Conservation (phyloP, 2,888 invertebrate genomes). For the Tromatobia lineatoria region DNA sequence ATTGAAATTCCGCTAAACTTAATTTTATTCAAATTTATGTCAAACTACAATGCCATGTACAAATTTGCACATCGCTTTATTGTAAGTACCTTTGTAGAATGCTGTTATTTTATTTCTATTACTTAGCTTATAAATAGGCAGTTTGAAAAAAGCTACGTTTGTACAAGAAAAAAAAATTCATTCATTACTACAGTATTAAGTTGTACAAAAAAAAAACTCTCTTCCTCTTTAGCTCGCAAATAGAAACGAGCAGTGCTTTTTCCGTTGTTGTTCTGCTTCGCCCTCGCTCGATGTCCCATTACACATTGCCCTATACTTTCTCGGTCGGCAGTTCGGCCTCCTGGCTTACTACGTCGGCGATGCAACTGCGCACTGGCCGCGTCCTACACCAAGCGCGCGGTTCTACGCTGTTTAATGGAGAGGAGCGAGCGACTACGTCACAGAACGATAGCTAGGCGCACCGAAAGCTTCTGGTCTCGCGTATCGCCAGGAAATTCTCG, state of each 20-base stretch:
- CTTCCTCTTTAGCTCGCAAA: not conserved
- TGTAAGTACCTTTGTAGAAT: no score
- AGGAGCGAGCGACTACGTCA: not conserved
- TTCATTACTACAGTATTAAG: not conserved
- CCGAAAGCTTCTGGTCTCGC: not conserved
- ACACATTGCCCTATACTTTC: slow-evolving; percentile 1
- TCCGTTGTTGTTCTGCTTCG: not conserved
- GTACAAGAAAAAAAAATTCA: not conserved
- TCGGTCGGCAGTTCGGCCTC: not conserved
- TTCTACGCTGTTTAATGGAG: not conserved
- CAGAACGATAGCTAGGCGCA: not conserved
- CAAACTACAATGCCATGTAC: no score
- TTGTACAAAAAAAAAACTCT: not conserved
- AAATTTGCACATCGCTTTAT: no score
- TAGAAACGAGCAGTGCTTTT: not conserved
- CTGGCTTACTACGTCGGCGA: slow-evolving; percentile 11
- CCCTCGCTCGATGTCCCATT: slow-evolving; percentile 5
- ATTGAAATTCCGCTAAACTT: no score
- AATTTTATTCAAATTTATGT: no score
- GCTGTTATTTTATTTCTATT: no score
- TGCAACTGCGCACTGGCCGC: slow-evolving; percentile 43
- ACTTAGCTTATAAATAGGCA: no score
- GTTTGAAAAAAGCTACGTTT: no score
- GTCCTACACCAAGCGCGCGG: not conserved
- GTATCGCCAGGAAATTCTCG: not conserved